These are phyloP conservation scores for Tetramorium simillimum DNA, from an alignment of 1,140 invertebrate genomes.

Conservation along the genomic window DNA sequence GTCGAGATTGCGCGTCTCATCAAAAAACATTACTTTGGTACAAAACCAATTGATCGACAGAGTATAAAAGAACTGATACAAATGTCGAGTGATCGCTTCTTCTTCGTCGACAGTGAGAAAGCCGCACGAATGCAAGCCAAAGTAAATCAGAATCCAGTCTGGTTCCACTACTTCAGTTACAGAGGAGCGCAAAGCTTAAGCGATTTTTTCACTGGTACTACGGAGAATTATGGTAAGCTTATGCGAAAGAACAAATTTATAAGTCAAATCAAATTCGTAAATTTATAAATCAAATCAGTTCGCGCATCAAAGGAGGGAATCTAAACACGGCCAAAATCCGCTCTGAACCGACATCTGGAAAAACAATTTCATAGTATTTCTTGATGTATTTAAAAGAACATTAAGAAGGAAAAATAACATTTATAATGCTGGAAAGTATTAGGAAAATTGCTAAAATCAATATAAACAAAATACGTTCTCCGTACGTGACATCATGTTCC, in stretches of 20 bases:
- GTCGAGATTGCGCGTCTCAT: constrained; percentile 84
- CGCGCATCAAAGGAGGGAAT: neutral
- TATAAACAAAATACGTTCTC: no score
- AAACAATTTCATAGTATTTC: no score
- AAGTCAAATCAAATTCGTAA: no score
- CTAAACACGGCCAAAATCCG: no score
- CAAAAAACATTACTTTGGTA: constrained; percentile 86
- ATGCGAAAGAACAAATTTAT: constrained; percentile 57
- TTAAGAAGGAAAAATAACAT: no score
- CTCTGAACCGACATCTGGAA: no score
- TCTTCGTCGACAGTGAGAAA: constrained; percentile 86
- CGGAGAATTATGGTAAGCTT: constrained; percentile 86
- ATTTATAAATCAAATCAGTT: no score
- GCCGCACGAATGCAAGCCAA: constrained; percentile 86
- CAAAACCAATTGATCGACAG: constrained; percentile 81
- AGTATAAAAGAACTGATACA: constrained; percentile 78
- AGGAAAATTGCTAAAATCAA: no score
- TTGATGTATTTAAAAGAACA: no score
- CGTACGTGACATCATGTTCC: no score
- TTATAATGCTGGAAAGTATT: no score
- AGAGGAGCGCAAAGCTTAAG: constrained; percentile 85
- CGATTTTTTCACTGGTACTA: constrained; percentile 81
- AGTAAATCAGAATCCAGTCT: constrained; percentile 86
- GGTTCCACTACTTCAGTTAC: constrained; percentile 87
- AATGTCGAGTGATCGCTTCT: constrained; percentile 87